Evolutionary conservation across 2,797 vertebrate species (phyloP).

Genomic region (Acropternis orthonyx): DNA sequence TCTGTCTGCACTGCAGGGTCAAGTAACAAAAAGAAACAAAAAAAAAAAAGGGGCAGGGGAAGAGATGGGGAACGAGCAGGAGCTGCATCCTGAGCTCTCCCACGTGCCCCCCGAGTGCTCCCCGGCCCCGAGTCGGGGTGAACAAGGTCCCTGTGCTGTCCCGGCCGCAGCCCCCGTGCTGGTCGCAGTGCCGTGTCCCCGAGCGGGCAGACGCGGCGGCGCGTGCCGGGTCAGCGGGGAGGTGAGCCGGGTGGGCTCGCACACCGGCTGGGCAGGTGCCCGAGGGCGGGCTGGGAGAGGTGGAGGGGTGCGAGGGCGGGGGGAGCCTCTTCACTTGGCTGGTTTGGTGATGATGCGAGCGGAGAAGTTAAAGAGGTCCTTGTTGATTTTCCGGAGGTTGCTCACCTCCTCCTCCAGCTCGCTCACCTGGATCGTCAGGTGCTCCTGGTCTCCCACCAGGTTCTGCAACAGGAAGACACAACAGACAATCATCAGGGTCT

Average conservation of each 20-base stretch:
- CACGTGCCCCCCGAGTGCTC: not conserved
- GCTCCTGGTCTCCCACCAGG: conserved; percentile 88
- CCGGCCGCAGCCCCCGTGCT: not conserved
- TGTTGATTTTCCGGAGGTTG: conserved; percentile 93
- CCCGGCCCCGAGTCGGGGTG: not conserved
- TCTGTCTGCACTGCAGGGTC: conserved; percentile 53
- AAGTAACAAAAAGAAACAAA: not conserved
- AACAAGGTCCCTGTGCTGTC: not conserved
- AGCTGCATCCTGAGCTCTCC: not conserved
- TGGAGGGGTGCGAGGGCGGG: not conserved
- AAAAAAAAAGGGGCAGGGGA: not conserved
- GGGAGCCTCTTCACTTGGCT: conserved; percentile 62
- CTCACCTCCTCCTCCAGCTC: conserved; percentile 94
- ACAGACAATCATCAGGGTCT: not conserved
- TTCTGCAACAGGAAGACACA: conserved; percentile 71
- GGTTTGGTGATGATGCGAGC: conserved; percentile 88
- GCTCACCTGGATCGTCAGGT: conserved; percentile 85
- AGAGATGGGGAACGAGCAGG: not conserved
- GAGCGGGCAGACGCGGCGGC: not conserved
- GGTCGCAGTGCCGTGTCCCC: not conserved
- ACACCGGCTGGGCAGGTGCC: not conserved
- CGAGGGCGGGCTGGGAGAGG: not conserved
- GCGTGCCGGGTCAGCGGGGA: not conserved
- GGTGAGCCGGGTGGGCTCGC: not conserved
- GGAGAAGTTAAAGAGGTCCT: conserved; percentile 93